Base-by-base conservation (phyloP, 2,113 vertebrate species). In the Percopsis transmontana region DNA sequence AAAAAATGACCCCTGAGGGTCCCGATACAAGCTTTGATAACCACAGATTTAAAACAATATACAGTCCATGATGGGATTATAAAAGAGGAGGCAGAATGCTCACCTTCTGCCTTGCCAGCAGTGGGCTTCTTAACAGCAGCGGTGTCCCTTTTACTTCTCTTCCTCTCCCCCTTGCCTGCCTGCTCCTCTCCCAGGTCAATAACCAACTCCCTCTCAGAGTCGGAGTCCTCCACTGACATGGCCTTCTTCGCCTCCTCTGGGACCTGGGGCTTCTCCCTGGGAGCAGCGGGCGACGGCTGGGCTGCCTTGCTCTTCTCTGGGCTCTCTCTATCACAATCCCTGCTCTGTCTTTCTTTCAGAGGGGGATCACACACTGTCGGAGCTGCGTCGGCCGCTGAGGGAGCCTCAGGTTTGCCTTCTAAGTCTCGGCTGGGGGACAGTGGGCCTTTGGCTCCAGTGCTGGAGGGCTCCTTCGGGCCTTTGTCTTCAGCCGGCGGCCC, bases 131-230 rank as follows among this genome's bases (percentile, higher is more conserved):
- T 97, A 63, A 70, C 60, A 45, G 52, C 21, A 15, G 70, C 27
- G 39, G 85, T 72, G 16, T 96, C 96, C 87, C 95, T 98, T 88
- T 92, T 96, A 77, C 69, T 91, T 90, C 95, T 96, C 55, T 94
- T 95, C 76, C 93, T 93, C 79, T 97, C 96, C 5, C 27, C 27
- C 72, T 93, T 93, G 59, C 94, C 89, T 62, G 93, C 91, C 48
- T 93, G 95, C 72, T 99, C 97, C 67, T 98, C 97, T 55, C 97
- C 97, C 0, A 99, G 91, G 70, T 99, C 97, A 56, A 99, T 99
- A 66, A 99, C 97, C 16, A 99, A 92, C 86, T 99, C 96, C 10
- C 94, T 94, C 86, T 99, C 97, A 0, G 97, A 99, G 82, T 99
- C 97, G 0, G 96, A 97, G 88, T 99, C 97, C 81, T 95, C 96